Percentiles rank a stretch among this genome's conserved stretches.
phyloP scores from a whole-genome alignment of 2,113 vertebrate genomes.

The Nipponia nippon region DNA sequence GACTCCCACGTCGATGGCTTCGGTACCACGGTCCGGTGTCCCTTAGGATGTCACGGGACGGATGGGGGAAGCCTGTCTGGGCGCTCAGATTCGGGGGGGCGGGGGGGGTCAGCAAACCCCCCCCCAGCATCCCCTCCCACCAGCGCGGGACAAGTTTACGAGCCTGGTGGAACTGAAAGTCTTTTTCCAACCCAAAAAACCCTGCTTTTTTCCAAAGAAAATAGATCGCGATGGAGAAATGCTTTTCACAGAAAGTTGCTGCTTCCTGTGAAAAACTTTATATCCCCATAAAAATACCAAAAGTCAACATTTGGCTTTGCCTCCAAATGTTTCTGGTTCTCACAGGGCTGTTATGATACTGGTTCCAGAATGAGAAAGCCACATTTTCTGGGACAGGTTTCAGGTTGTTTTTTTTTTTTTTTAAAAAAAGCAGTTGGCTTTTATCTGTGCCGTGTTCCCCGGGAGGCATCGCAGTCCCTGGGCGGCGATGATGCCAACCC shows the following conservation, averaged over 20 bases:
- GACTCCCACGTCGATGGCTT: too few relatives aligned
- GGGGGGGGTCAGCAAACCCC: accelerated
- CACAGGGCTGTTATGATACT: neutral
- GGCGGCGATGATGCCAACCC: neutral
- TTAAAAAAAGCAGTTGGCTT: neutral
- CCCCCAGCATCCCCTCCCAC: neutral
- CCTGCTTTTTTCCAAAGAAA: neutral
- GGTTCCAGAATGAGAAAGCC: neutral
- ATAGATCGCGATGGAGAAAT: neutral
- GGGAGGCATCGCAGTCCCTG: neutral
- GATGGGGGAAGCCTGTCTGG: neutral
- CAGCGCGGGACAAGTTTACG: neutral
- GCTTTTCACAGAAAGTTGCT: neutral
- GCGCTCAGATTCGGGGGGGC: neutral
- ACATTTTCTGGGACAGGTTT: neutral
- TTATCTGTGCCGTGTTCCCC: neutral
- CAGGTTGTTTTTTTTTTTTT: neutral
- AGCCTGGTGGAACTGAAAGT: neutral
- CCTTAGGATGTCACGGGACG: neutral
- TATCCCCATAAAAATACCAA: slow-evolving; percentile 17
- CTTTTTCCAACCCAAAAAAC: neutral
- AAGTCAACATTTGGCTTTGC: neutral
- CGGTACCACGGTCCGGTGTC: neutral
- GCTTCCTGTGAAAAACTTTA: slow-evolving; percentile 25
- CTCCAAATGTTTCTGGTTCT: neutral